Evolutionary conservation across 2,888 invertebrate genomes (phyloP).

Genomic region (Microctonus hyperodae): DNA sequence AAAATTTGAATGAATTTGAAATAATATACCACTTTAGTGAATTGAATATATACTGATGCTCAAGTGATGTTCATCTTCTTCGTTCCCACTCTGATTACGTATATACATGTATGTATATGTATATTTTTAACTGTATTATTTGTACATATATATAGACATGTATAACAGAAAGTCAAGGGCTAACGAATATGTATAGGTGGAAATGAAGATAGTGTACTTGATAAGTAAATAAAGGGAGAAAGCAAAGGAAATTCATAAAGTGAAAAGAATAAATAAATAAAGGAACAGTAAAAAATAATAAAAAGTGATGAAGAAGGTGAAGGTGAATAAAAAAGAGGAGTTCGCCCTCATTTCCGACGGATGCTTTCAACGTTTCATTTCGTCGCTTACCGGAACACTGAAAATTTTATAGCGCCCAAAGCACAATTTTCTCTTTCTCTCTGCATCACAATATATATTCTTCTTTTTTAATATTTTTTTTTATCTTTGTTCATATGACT

Average conservation of each 20-base stretch:
- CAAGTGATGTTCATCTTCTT: background rate
- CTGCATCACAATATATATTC: background rate
- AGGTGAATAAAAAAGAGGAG: background rate
- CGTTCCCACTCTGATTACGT: background rate
- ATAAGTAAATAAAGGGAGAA: background rate
- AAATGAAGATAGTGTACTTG: background rate
- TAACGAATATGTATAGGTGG: too few species aligned
- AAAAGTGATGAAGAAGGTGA: background rate
- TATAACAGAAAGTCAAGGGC: too few species aligned
- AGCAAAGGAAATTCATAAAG: background rate
- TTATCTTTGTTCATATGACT: background rate
- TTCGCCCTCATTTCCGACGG: slow-evolving; percentile 5
- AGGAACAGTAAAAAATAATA: background rate
- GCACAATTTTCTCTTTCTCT: background rate
- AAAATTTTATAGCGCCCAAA: slow-evolving; percentile 11
- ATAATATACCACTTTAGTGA: background rate
- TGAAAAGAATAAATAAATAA: background rate
- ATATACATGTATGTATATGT: background rate
- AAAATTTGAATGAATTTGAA: background rate
- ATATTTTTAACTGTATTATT: too few species aligned
- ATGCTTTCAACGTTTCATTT: slow-evolving; percentile 7
- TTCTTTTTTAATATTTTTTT: background rate
- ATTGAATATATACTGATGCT: background rate
- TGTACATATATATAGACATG: too few species aligned
- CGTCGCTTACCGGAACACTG: slow-evolving; percentile 12